phyloP scores from a whole-genome alignment of 1,140 invertebrate species.

The Brachionus manjavacas region DNA sequence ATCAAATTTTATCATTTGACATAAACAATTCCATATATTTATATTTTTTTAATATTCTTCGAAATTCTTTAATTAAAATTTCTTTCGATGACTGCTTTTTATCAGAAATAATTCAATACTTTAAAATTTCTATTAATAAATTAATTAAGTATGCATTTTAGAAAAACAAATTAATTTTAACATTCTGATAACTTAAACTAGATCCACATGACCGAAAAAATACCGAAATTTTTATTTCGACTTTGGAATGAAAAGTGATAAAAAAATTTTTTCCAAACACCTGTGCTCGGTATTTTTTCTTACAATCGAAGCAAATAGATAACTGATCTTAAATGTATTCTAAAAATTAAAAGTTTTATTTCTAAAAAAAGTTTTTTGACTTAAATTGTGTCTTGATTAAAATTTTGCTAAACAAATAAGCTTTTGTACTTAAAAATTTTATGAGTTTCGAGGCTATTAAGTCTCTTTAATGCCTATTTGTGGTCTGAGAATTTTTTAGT shows the following conservation, averaged over 20 bases:
- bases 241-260: too few species aligned
- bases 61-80: neutral
- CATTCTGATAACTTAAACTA: neutral
- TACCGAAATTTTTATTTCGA: neutral
- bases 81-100: neutral
- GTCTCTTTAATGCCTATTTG: neutral
- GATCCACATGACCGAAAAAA: neutral
- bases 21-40: neutral
- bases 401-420: too few species aligned
- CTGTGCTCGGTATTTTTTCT: too few species aligned
- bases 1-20: conserved; percentile 4
- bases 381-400: too few species aligned
- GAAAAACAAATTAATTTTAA: neutral
- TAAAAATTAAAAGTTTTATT: too few species aligned
- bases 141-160: neutral
- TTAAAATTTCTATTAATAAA: neutral
- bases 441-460: neutral
- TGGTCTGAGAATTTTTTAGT: neutral
- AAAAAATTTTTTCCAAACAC: too few species aligned
- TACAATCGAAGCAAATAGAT: too few species aligned
- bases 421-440: too few species aligned
- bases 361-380: too few species aligned
- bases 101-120: neutral
- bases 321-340: too few species aligned
- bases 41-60: neutral